Base-by-base conservation (phyloP, 2,888 invertebrate species). In the Drosophila planitibia region DNA sequence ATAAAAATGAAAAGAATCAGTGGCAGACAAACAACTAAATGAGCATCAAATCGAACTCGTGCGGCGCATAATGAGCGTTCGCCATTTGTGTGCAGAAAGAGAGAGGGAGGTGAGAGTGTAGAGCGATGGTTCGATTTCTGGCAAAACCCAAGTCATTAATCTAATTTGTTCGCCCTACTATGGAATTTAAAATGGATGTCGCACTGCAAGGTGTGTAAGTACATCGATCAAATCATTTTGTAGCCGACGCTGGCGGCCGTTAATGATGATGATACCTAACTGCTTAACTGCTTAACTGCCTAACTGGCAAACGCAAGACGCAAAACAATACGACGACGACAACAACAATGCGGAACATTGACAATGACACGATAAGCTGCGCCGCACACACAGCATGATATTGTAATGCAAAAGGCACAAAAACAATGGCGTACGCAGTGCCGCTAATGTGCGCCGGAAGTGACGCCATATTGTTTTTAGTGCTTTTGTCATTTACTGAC, bases 1-100 rank as follows among this genome's bases (percentile, higher is more conserved):
- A 57, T 59, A 59, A 65, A 65, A 65, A 61, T 61, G 67, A 64
- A 70, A 74, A 74, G 71, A 85, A 82, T 88, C 79, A 77, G 74
- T 77, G 74, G 73, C 86, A 86, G 89, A 90, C 90, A 86, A 86
- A 85, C 90, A 90, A 86, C 84, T 86, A 90, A 87, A 87, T 89
- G 84, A 81, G 91, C 87, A 86, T 90, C 87, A 89, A 89, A 90
- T 90, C 91, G 89, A 90, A 86, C 89, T 86, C 89, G 86, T 86
- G 89, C 89, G 76, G 70, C 74, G 86, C 82, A 89, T 87, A 87
- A 87, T 90, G 86, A 89, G 90, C 65, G 72, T 60, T 74, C 47
- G 49, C 54, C 41, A 33, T 65, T 64, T 62, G n/a, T 25, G 28
- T 12, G 37, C 39, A 35, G 16, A 16, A 5, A 2, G 14, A 12